Conservation (phyloP, 2,797 vertebrate species). For the Darevskia mixta region DNA sequence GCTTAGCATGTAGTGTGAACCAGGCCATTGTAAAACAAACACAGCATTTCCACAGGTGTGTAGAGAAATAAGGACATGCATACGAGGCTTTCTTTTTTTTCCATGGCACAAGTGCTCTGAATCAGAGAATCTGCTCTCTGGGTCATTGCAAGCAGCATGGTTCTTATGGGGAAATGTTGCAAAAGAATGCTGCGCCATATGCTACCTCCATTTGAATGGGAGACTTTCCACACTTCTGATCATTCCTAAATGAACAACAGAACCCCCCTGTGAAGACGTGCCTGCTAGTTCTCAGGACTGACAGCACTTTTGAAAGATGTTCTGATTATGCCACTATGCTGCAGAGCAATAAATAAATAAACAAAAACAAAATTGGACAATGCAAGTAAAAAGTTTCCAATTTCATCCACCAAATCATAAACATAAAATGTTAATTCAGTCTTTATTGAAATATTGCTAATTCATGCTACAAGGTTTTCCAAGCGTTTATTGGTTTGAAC, state of each 20-base stretch:
- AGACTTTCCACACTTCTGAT: neutral
- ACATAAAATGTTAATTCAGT: constrained; percentile 59
- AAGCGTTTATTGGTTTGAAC: constrained; percentile 58
- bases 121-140: neutral
- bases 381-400: neutral
- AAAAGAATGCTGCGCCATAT: neutral
- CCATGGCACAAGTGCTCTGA: neutral
- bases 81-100: too few relatives aligned
- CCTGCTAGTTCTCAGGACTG: neutral
- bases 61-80: neutral
- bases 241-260: neutral
- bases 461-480: constrained; percentile 48
- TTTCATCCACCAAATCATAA: constrained; percentile 55
- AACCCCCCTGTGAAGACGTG: neutral
- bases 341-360: constrained; percentile 40
- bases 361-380: constrained; percentile 49
- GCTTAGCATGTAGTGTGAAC: too few relatives aligned
- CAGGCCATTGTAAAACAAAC: neutral
- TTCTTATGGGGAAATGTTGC: neutral
- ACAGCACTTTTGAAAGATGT: constrained; percentile 36
- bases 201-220: neutral
- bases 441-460: constrained; percentile 69
- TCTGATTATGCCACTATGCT: constrained; percentile 2
- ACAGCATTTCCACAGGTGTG: neutral
- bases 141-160: too few relatives aligned